A percentile compares a stretch with the other conserved stretches of the same genome.
Evolutionary conservation across 2,888 invertebrate genomes (phyloP).

Genomic region (Aphodius granarius): DNA sequence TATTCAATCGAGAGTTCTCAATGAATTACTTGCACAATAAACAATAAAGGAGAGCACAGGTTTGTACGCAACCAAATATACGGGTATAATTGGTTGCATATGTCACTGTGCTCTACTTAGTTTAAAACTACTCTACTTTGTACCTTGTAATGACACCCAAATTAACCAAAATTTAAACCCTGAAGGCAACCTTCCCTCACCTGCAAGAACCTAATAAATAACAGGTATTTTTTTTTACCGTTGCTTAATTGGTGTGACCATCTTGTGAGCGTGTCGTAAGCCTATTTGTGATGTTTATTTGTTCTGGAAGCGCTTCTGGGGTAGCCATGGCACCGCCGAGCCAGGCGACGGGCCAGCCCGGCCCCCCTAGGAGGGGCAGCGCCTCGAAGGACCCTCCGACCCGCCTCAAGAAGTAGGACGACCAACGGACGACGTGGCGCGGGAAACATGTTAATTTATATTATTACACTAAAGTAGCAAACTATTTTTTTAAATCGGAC

Average conservation of each 20-base stretch:
- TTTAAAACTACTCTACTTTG: too few relatives aligned
- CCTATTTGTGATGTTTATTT: slow-evolving; percentile 54
- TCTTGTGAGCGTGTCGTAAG: slow-evolving; percentile 36
- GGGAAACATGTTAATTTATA: neutral
- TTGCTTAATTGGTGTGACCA: neutral
- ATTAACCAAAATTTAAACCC: too few relatives aligned
- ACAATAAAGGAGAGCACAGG: too few relatives aligned
- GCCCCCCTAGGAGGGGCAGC: slow-evolving; percentile 62
- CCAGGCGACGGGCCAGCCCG: slow-evolving; percentile 57
- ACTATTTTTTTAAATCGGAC: neutral
- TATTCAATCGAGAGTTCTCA: too few relatives aligned
- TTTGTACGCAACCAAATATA: too few relatives aligned
- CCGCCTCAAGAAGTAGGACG: slow-evolving; percentile 48
- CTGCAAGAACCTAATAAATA: too few relatives aligned
- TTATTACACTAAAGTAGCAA: neutral
- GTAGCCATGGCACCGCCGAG: slow-evolving; percentile 61
- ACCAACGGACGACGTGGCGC: neutral
- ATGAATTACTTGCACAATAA: too few relatives aligned
- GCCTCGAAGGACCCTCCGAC: slow-evolving; percentile 51
- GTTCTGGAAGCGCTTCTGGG: slow-evolving; percentile 57
- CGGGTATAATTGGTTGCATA: too few relatives aligned
- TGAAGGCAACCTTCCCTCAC: too few relatives aligned
- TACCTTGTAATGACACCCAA: too few relatives aligned
- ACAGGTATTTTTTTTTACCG: neutral
- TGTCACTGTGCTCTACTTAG: too few relatives aligned